Base-by-base conservation (phyloP, 2,113 vertebrate species). In the Boulengeromyrus knoepffleri region DNA sequence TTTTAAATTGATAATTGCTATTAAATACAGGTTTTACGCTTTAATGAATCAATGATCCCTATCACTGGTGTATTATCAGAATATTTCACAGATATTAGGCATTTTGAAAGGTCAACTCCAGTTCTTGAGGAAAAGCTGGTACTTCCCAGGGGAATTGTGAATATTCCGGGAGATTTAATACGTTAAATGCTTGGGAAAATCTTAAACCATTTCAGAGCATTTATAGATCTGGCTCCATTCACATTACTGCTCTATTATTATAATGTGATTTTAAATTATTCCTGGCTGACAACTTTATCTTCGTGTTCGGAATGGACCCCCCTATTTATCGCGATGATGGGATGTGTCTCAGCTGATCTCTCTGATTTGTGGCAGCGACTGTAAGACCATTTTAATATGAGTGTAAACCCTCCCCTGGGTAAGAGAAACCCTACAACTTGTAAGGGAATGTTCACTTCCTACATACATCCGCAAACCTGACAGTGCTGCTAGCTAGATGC, bases 261-360 rank as follows among this genome's bases (percentile, higher is more conserved):
- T 47, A 85, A 85, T 85, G 83, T n/a, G 24, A 85, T 85, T 85
- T 85, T 85, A 85, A 85, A 85, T 87, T 27, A 86, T n/a, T 52
- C n/a, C 50, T 87, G 85, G 4, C 50, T 87, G 49, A 53, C 49
- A 87, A 87, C 27, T 87, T 87, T 39, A 87, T 53, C n/a, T 27
- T 36, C 2, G 27, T 87, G 5, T 50, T 50, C 15, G n/a, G n/a
- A 27, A 52, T 86, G 84, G 27, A 21, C 6, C 19, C 36, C 7
- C 42, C 10, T 36, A 39, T 77, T 77, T 39, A 17, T 77, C 7
- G 8, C 7, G 19, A 47, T 47, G 39, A 85, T 47, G 19, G 83
- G 39, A 85, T 24, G 19, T 85, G 39, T 47, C 83, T 85, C 19
- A 3, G 10, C 50, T 56, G 85, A 87, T 87, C 85, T 1, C 50